Percentiles rank a stretch among this genome's conserved stretches.
Conservation (phyloP, 2,113 vertebrate species). For the Brachyhypopomus occidentalis region DNA sequence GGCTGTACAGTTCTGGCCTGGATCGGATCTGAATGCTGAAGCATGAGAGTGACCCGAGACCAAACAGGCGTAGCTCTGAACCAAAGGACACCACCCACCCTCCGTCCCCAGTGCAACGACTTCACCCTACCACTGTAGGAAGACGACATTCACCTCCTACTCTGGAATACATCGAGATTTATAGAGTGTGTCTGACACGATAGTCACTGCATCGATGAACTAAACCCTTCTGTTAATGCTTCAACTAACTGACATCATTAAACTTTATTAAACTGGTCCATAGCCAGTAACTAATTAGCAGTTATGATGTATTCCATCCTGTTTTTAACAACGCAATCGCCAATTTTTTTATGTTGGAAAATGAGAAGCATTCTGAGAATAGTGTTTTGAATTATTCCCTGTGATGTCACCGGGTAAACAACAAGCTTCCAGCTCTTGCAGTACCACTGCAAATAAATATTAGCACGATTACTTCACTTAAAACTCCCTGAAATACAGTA, state of each 20-base stretch:
- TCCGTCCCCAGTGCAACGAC: neutral
- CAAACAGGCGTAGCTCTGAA: conserved; percentile 14
- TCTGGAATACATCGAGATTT: conserved; percentile 32
- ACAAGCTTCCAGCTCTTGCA: neutral
- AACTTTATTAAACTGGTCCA: conserved; percentile 32
- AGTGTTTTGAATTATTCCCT: conserved; percentile 20
- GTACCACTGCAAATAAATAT: conserved; percentile 10
- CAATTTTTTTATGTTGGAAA: conserved; percentile 26
- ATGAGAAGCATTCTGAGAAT: conserved; percentile 11
- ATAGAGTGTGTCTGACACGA: conserved; percentile 27
- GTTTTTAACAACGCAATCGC: conserved; percentile 35
- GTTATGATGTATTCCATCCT: conserved; percentile 28
- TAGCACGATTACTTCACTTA: conserved; percentile 4
- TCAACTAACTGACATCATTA: conserved; percentile 39
- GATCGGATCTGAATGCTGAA: neutral
- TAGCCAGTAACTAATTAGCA: conserved; percentile 32
- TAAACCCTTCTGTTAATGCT: conserved; percentile 6
- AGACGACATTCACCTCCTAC: conserved; percentile 30
- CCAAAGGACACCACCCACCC: neutral
- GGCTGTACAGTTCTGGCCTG: conserved; percentile 11
- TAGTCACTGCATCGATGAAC: conserved; percentile 36
- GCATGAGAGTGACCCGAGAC: conserved; percentile 19
- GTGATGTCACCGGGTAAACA: conserved; percentile 29
- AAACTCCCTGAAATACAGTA: neutral
- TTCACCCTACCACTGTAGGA: conserved; percentile 4